Evolutionary conservation across 2,113 vertebrate species (phyloP), one percentile per base, ranked within the genome.

Genomic region (Sigmodon hispidus): DNA sequence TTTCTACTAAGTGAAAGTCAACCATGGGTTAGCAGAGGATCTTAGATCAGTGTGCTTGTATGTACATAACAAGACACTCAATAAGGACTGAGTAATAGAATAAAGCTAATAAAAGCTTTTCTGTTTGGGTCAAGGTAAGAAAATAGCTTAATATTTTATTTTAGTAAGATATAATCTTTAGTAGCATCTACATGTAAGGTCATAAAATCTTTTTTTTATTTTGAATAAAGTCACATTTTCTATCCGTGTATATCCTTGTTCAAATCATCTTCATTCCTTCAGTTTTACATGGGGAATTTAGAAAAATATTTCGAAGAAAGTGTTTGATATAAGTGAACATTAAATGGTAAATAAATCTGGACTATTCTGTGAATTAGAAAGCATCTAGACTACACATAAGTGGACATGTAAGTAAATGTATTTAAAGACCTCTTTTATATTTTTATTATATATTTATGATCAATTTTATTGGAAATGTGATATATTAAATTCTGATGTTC

Each of bases 1-100:
- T 73, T 69, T 86, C 55, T 84, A 70, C 50, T 4, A 95, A 81
- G 91, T 29, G 15, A 63, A 95, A 87, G 48, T 97, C 43, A 63
- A 43, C 67, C 72, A 83, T 87, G 36, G 15, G 13, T 89, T 79
- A 36, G 43, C 48, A 91, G n/a, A 93, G 80, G 76, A 81, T 89
- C 11, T 94, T 22, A 93, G 31, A 26, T 87, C 45, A 59, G 5
- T 29, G 45, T 76, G 22, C 75, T 87, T 65, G 8, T 72, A 70
- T 43, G 17, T 12, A 45, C 7, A 34, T 72, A 59, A 69, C 2
- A 94, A 94, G 31, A 88, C 26, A 87, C 34, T 95, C 34, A 12
- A n/a, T 26, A 70, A 93, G 48, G 21, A 43, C 1, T 70, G 31
- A 86, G 24, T 65, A 73, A 59, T 26, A 81, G 22, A 76, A 70